Percentiles rank a stretch among this genome's conserved stretches.
Evolutionary conservation across 2,888 invertebrate genomes (phyloP).

Genomic region (Linyphia triangularis): DNA sequence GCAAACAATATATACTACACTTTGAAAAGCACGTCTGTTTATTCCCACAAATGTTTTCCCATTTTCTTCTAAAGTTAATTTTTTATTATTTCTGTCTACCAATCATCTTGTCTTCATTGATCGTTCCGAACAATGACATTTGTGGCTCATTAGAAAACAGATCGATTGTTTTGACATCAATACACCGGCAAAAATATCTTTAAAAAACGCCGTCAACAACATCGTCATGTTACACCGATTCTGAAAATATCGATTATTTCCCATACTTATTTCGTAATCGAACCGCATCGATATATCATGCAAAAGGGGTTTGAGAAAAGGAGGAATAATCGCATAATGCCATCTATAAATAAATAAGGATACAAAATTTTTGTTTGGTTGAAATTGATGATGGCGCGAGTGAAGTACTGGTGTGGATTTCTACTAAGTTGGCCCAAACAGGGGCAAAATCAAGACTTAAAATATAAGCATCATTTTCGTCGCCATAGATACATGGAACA

Average conservation of each 20-base stretch:
- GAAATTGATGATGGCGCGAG: neutral
- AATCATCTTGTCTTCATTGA: neutral
- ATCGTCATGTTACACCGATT: neutral
- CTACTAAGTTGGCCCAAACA: conserved; percentile 23
- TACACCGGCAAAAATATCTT: neutral
- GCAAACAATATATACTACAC: no score
- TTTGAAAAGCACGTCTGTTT: no score
- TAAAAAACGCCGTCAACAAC: neutral
- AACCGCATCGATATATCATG: conserved; percentile 29
- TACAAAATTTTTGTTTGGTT: conserved; percentile 36
- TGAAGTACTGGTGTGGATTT: conserved; percentile 4
- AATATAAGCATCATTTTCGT: conserved; percentile 58
- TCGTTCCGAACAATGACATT: neutral
- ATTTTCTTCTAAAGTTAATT: no score
- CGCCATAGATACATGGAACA: conserved; percentile 57
- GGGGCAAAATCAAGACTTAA: conserved; percentile 63
- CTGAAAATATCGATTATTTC: neutral
- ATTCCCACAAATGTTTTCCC: no score
- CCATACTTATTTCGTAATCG: conserved; percentile 39
- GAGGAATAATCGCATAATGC: conserved; percentile 24
- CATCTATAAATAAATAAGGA: conserved; percentile 32
- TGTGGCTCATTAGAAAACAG: neutral
- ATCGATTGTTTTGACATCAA: neutral
- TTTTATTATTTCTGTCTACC: neutral
- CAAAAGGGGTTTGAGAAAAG: neutral